Base-by-base conservation (phyloP, 1,140 invertebrate genomes). In the Paramacrobiotus metropolitanus region DNA sequence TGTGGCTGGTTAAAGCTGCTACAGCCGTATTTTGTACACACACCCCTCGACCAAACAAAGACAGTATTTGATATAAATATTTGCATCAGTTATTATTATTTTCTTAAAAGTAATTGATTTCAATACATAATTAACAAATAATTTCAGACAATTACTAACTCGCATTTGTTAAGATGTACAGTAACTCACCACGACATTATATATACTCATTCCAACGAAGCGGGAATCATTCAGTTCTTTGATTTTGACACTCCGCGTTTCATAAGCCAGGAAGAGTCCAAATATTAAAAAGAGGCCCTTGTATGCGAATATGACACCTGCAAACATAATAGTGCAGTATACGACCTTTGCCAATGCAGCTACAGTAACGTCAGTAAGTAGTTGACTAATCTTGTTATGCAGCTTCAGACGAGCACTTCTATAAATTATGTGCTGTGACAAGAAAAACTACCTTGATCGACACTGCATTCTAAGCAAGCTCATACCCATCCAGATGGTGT, bases 201-300 rank as follows among this genome's bases (percentile, higher is more conserved):
- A 98, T 69, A 98, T 96, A 66, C 90, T 90, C 88, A 99, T 94
- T 65, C 91, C 91, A 15, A 97, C 92, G 73, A 96, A 93, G 68
- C 91, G 80, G 0, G 90, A 93, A 76, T 98, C 94, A 73, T 81
- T 81, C 31, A 82, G 71, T 65, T 74, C 74, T 61, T 74, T 75
- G 9, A 78, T 82, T 77, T 98, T 98, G 28, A 97, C 83, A 62
- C 89, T 94, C 59, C 94, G 77, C 0, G 93, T 96, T 75, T 99
- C 94, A 70, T 97, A 98, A 1, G 94, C 87, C 63, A 98, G 74
- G 72, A 98, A 97, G 9, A 98, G 77, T 1, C 94, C 94, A 72
- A 98, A 95, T 1, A 98, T 83, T 31, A 98, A 76, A 24, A 97
- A 82, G 2, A 99, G 77, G 0, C 92, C 91, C 75, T 99, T 98